Percentiles rank a stretch among this genome's conserved stretches.
These are phyloP conservation scores for Myrmecophaga tridactyla DNA, from an alignment of 2,113 vertebrate genomes.

Conservation along the genomic window DNA sequence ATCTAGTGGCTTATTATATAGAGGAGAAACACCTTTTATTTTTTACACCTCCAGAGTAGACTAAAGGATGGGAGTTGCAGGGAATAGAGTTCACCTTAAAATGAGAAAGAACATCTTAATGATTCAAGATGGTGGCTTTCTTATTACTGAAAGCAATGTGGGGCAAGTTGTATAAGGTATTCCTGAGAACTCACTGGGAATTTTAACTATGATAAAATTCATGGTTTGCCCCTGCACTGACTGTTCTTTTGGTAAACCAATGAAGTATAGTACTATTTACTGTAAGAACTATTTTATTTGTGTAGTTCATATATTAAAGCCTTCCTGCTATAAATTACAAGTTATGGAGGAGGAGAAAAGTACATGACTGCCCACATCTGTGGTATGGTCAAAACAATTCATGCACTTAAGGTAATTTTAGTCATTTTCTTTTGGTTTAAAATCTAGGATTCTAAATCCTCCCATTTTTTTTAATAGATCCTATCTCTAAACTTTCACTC, in stretches of 20 bases:
- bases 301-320: background rate
- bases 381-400: background rate
- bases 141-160: background rate
- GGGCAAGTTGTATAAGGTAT: background rate
- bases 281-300: background rate
- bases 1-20: background rate
- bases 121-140: background rate
- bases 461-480: background rate
- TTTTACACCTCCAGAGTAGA: background rate
- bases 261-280: background rate
- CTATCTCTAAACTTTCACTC: background rate
- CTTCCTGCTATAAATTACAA: background rate
- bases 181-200: background rate
- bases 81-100: slow-evolving; percentile 25
- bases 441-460: background rate
- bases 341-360: background rate
- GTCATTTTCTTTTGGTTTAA: background rate
- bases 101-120: slow-evolving; percentile 22
- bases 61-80: background rate
- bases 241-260: background rate
- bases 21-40: background rate
- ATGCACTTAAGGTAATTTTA: background rate
- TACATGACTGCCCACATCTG: background rate
- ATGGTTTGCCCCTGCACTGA: background rate
- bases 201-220: background rate